Evolutionary conservation across 30 jellyfish, hydroid and myxozoan genomes (phyloP).

Genomic region (Aurelia coerulea): DNA sequence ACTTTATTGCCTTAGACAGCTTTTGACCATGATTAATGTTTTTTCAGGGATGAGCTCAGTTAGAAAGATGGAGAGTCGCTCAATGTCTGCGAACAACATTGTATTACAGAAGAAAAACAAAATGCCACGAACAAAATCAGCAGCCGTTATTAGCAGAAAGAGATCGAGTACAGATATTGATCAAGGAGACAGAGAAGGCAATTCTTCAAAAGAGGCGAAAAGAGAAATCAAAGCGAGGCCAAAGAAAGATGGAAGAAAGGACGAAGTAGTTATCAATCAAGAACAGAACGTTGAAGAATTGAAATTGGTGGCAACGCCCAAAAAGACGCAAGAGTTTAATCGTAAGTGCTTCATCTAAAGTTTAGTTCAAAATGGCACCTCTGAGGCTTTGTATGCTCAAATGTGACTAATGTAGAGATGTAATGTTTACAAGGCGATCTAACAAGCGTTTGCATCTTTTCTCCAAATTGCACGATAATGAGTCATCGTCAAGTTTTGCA

Average conservation of each 20-base stretch:
- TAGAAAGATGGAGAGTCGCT: conserved; percentile 48
- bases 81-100: conserved; percentile 58
- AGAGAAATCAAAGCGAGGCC: background rate
- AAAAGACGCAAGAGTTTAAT: background rate
- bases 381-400: no score
- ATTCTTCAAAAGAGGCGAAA: background rate
- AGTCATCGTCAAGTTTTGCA: no score
- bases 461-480: no score
- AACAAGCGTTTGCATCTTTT: no score
- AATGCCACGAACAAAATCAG: conserved; percentile 65
- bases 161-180: conserved; percentile 19
- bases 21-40: background rate
- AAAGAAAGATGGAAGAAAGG: background rate
- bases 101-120: conserved; percentile 14
- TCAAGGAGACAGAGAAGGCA: background rate
- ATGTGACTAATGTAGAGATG: no score
- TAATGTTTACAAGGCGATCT: no score
- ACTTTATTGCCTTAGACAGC: background rate
- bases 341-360: background rate
- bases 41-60: conserved; percentile 13
- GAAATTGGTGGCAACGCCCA: background rate
- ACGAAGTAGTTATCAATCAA: background rate
- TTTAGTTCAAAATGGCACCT: no score
- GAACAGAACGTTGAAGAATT: no score
- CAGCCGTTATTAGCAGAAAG: conserved; percentile 50